phyloP scores from a whole-genome alignment of 2,888 invertebrate species.

The Meteorus cinctellus region DNA sequence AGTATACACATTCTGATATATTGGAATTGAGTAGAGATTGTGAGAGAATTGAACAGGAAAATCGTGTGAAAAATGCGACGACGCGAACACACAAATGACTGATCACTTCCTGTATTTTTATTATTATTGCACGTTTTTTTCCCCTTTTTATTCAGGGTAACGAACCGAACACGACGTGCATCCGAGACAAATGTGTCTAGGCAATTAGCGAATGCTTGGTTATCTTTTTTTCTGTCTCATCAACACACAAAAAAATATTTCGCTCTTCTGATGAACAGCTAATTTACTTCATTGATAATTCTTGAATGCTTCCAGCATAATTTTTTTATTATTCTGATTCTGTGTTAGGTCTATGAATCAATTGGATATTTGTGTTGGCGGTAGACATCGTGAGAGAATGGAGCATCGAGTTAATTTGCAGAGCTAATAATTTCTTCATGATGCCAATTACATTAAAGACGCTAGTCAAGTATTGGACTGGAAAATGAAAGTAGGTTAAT shows the following conservation, averaged over 20 bases:
- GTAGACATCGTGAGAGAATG: no score
- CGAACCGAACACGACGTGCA: background rate
- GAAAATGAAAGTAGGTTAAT: constrained; percentile 65
- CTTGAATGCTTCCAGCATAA: background rate
- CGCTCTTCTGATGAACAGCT: background rate
- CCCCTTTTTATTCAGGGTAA: background rate
- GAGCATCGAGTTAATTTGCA: no score
- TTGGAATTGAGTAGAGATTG: background rate
- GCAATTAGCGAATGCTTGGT: background rate
- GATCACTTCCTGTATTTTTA: constrained; percentile 8
- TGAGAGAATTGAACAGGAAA: background rate
- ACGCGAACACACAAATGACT: constrained; percentile 8
- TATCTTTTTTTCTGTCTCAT: background rate
- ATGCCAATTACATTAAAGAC: background rate
- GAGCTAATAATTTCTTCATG: background rate
- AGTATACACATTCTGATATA: background rate
- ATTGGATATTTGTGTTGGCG: no score
- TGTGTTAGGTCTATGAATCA: background rate
- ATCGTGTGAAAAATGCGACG: background rate
- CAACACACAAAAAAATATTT: background rate
- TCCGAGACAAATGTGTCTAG: background rate
- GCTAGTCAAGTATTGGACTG: background rate
- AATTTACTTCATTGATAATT: background rate
- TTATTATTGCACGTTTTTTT: background rate
- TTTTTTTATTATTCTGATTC: background rate